Conservation (phyloP, 2,888 invertebrate species). For the Lumbricus terrestris region DNA sequence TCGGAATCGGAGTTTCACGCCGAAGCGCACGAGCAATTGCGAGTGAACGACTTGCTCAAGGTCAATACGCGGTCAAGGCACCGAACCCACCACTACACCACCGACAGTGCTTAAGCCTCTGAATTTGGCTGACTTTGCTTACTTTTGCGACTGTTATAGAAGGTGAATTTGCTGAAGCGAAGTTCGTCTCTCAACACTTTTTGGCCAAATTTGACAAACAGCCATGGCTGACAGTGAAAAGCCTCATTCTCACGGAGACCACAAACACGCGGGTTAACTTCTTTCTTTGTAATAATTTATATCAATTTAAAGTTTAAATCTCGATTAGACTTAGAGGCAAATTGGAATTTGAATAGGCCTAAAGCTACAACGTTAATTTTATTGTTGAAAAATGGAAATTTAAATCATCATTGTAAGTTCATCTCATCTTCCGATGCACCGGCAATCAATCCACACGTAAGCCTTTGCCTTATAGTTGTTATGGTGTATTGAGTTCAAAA, state of each 20-base stretch:
- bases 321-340: too few species aligned
- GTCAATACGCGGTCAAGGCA: too few species aligned
- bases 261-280: neutral
- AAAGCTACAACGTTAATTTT: neutral
- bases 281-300: neutral
- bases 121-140: neutral
- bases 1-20: too few species aligned
- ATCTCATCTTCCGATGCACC: neutral
- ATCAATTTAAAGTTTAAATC: too few species aligned
- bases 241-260: neutral
- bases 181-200: neutral
- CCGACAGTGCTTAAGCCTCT: neutral
- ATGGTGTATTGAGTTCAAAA: too few species aligned
- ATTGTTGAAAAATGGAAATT: neutral
- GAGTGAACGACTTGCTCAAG: too few species aligned
- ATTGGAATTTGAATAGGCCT: too few species aligned
- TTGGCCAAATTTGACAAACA: neutral
- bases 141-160: neutral
- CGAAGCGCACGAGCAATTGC: too few species aligned
- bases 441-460: neutral
- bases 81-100: too few species aligned
- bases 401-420: neutral
- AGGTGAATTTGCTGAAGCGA: neutral
- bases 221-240: neutral
- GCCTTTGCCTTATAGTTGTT: too few species aligned